Conservation (phyloP, 2,113 vertebrate species). For the Oxygymnocypris stewartii region DNA sequence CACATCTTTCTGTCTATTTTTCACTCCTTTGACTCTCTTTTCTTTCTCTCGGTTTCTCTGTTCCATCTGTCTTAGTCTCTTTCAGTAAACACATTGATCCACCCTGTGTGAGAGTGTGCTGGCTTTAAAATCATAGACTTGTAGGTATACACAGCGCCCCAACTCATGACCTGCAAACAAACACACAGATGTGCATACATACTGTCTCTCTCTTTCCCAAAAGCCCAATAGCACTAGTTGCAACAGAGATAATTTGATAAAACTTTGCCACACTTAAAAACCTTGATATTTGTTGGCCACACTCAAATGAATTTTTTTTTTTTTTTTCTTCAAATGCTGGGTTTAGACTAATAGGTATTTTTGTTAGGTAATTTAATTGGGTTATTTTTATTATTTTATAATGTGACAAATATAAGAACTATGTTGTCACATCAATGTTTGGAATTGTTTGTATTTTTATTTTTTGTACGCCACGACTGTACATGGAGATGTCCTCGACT, state of each 20-base stretch:
- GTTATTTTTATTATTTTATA: neutral
- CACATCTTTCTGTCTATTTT: constrained; percentile 67
- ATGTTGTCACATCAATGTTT: neutral
- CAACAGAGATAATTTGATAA: neutral
- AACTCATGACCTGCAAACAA: constrained; percentile 37
- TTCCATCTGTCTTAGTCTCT: constrained; percentile 71
- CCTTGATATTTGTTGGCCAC: too few relatives aligned
- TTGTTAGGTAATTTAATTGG: neutral
- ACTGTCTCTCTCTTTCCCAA: neutral
- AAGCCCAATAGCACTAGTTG: neutral
- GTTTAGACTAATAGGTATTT: neutral
- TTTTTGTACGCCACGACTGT: too few relatives aligned
- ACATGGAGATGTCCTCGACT: constrained; percentile 18
- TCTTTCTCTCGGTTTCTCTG: constrained; percentile 48
- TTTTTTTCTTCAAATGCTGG: neutral
- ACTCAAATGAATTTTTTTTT: too few relatives aligned
- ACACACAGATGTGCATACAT: constrained; percentile 1
- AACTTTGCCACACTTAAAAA: neutral
- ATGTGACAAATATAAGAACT: neutral
- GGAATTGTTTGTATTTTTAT: neutral
- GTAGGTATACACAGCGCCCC: constrained; percentile 44
- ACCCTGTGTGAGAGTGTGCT: constrained; percentile 70
- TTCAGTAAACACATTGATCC: constrained; percentile 58
- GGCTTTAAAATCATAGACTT: constrained; percentile 65
- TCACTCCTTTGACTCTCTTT: constrained; percentile 43